Evolutionary conservation across 2,113 vertebrate species (phyloP).

Genomic region (Limanda limanda): DNA sequence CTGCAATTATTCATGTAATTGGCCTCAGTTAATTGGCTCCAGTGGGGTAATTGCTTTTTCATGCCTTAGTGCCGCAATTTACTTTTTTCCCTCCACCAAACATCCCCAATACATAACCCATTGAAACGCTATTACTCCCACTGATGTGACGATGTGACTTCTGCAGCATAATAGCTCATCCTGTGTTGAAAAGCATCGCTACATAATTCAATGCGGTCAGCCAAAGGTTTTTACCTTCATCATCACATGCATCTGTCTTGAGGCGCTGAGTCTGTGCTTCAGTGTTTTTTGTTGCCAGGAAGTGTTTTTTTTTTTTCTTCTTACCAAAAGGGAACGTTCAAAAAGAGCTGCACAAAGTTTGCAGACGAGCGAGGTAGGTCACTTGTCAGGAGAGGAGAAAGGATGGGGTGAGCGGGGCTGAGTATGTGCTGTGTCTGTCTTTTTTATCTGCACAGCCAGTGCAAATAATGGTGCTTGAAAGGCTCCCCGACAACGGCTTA

Average conservation of each 20-base stretch:
- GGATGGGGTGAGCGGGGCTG: slow-evolving; percentile 44
- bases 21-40: slow-evolving; percentile 31
- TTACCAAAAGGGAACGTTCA: slow-evolving; percentile 21
- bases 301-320: slow-evolving; percentile 17
- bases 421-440: slow-evolving; percentile 47
- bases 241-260: slow-evolving; percentile 15
- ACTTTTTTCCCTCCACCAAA: neutral
- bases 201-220: neutral
- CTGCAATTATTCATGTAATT: slow-evolving; percentile 45
- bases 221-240: slow-evolving; percentile 6
- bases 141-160: neutral
- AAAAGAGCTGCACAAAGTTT: slow-evolving; percentile 39
- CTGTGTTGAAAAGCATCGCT: neutral
- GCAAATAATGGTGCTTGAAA: slow-evolving; percentile 56
- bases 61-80: slow-evolving; percentile 20
- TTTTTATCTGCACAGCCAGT: slow-evolving; percentile 46
- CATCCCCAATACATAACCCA: neutral
- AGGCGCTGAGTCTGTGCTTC: slow-evolving; percentile 25
- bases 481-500: slow-evolving; percentile 38
- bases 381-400: slow-evolving; percentile 58
- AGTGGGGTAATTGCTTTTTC: slow-evolving; percentile 24
- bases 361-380: slow-evolving; percentile 50
- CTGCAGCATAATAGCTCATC: neutral
- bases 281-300: slow-evolving; percentile 30
- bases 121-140: neutral